Conservation (phyloP, 2,113 vertebrate genomes). For the Nycticorax nycticorax region DNA sequence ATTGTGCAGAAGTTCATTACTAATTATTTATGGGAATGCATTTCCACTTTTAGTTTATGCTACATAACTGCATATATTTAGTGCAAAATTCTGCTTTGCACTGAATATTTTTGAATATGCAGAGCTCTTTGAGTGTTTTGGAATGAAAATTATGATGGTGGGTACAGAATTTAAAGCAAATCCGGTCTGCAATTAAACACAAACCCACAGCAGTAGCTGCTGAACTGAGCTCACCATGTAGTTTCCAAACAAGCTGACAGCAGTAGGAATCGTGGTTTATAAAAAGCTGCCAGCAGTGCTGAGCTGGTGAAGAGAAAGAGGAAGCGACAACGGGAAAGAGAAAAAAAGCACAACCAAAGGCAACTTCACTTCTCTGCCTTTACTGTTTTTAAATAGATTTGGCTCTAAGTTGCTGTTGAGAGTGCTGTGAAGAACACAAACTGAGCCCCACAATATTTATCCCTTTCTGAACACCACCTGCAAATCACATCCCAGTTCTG, state of each 20-base stretch:
- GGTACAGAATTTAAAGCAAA: slow-evolving; percentile 6
- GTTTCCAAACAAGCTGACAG: slow-evolving; percentile 70
- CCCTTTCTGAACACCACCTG: not conserved
- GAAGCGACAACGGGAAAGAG: slow-evolving; percentile 63
- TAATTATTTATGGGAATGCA: not conserved
- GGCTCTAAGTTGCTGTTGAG: slow-evolving; percentile 7
- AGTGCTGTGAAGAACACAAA: not conserved
- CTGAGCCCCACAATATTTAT: not conserved
- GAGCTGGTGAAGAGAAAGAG: slow-evolving; percentile 76
- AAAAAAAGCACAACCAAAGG: slow-evolving; percentile 59
- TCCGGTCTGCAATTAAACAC: not conserved
- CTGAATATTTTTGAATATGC: not conserved
- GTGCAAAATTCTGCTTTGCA: not conserved
- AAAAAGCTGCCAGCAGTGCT: slow-evolving; percentile 73
- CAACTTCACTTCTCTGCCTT: slow-evolving; percentile 63
- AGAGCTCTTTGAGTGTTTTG: not conserved
- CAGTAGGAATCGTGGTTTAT: slow-evolving; percentile 74
- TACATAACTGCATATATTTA: not conserved
- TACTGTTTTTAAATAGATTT: slow-evolving; percentile 67
- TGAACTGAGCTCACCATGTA: slow-evolving; percentile 44
- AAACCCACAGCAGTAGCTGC: slow-evolving; percentile 22
- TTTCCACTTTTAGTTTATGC: not conserved
- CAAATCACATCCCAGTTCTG: not conserved
- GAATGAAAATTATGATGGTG: not conserved
- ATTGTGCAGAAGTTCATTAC: not conserved